Percentiles rank a stretch among this genome's conserved stretches.
phyloP scores from a whole-genome alignment of 2,797 vertebrate genomes.

The Pangasius sanitwongsei region DNA sequence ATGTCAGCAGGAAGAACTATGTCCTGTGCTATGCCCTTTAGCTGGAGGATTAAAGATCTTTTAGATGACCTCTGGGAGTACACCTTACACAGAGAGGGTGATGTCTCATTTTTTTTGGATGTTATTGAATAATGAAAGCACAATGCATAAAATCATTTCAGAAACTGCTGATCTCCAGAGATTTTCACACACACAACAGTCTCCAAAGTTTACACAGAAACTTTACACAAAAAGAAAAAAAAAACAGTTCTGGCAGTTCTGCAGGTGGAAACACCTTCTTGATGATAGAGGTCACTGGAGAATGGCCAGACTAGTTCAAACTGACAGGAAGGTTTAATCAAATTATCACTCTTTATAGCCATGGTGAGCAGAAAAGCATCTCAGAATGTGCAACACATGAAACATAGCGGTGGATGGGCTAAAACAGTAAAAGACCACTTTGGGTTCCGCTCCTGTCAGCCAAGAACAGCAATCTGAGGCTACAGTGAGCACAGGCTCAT shows the following conservation, averaged over 20 bases:
- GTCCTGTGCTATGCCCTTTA: conserved; percentile 85
- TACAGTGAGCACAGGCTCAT: background rate
- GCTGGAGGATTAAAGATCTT: conserved; percentile 92
- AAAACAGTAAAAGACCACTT: background rate
- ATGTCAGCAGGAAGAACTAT: conserved; percentile 67
- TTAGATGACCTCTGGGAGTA: conserved; percentile 89
- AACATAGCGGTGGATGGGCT: background rate
- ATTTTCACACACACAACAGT: background rate
- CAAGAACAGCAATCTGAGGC: background rate
- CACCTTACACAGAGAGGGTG: conserved; percentile 79
- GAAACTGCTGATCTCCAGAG: too few relatives aligned
- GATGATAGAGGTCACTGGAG: background rate
- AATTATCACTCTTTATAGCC: background rate
- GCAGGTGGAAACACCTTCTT: background rate
- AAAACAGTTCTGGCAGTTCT: background rate
- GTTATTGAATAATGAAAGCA: background rate
- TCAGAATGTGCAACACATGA: background rate
- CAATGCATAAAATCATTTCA: background rate
- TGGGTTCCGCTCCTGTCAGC: background rate
- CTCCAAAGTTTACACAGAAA: background rate
- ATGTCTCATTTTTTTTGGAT: background rate
- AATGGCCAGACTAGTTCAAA: background rate
- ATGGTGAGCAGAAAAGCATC: background rate
- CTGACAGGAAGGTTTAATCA: background rate
- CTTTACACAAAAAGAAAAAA: background rate